Evolutionary conservation across 2,113 vertebrate genomes (phyloP).

Genomic region (Hiodon tergisus): DNA sequence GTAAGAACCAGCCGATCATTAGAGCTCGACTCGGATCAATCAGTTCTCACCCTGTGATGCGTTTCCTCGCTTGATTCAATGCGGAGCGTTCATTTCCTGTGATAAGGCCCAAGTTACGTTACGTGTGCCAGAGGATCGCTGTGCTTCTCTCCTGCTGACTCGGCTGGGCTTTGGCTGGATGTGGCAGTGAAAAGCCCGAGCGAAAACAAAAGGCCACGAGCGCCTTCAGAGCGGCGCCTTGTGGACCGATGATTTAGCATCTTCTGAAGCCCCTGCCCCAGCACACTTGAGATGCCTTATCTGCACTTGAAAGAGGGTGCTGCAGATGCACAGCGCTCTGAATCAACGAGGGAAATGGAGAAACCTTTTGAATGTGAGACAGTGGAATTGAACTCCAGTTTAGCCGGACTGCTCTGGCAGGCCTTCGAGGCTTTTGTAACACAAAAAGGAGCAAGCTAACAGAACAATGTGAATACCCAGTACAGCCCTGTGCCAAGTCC

Average conservation of each 20-base stretch:
- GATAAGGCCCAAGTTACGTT: constrained; percentile 21
- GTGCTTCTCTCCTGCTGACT: background rate
- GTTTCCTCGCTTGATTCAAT: background rate
- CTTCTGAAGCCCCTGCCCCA: background rate
- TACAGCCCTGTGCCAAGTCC: background rate
- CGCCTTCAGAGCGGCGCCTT: constrained; percentile 15
- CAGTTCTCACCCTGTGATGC: constrained; percentile 16
- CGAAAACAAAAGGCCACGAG: constrained; percentile 9
- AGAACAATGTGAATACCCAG: background rate
- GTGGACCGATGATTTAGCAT: constrained; percentile 21
- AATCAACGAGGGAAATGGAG: background rate
- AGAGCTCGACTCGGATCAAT: constrained; percentile 11
- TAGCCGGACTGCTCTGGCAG: background rate
- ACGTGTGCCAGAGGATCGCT: too few species aligned
- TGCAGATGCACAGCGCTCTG: background rate
- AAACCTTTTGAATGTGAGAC: background rate
- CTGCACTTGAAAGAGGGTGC: constrained; percentile 17
- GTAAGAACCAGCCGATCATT: constrained; percentile 11
- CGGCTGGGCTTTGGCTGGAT: background rate
- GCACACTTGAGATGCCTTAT: constrained; percentile 1
- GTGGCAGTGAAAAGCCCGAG: too few species aligned
- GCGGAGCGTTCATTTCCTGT: background rate
- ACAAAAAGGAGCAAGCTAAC: background rate
- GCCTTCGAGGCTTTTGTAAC: background rate
- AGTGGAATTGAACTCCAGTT: background rate